phyloP scores from a whole-genome alignment of 2,888 invertebrate species.

The Aspidapion aeneum region DNA sequence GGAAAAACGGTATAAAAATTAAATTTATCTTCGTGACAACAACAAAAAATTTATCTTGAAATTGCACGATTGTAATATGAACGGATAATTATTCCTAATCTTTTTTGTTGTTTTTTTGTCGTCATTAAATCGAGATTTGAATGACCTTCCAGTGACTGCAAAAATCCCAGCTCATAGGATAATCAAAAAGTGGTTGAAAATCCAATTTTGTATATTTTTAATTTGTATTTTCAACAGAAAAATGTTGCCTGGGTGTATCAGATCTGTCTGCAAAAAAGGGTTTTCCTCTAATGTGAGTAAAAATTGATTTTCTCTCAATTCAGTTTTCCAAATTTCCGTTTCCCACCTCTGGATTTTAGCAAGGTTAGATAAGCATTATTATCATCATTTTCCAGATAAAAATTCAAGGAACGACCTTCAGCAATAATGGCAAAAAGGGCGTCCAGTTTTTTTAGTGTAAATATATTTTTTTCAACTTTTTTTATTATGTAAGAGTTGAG shows the following conservation, averaged over 20 bases:
- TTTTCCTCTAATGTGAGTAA: slow-evolving; percentile 49
- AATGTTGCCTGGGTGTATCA: slow-evolving; percentile 49
- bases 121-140: not conserved
- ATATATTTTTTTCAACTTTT: slow-evolving; percentile 16
- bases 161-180: not conserved
- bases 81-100: too few relatives aligned
- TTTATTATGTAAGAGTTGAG: slow-evolving; percentile 20
- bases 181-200: not conserved
- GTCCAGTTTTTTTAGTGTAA: slow-evolving; percentile 33
- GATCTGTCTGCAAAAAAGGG: slow-evolving; percentile 44
- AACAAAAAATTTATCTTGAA: too few relatives aligned
- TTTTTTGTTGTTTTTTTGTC: too few relatives aligned
- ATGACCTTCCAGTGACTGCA: not conserved
- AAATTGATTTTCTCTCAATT: slow-evolving; percentile 21
- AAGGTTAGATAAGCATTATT: slow-evolving; percentile 39
- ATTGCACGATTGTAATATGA: too few relatives aligned
- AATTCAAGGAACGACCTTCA: not conserved
- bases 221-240: slow-evolving; percentile 20
- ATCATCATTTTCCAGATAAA: not conserved
- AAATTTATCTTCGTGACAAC: too few relatives aligned
- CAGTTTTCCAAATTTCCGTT: slow-evolving; percentile 10
- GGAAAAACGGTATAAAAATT: not conserved
- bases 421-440: slow-evolving; percentile 33
- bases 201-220: not conserved
- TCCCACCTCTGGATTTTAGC: slow-evolving; percentile 8